These are phyloP conservation scores for Herminia tarsipennalis DNA, from an alignment of 2,888 invertebrate species.

Conservation along the genomic window DNA sequence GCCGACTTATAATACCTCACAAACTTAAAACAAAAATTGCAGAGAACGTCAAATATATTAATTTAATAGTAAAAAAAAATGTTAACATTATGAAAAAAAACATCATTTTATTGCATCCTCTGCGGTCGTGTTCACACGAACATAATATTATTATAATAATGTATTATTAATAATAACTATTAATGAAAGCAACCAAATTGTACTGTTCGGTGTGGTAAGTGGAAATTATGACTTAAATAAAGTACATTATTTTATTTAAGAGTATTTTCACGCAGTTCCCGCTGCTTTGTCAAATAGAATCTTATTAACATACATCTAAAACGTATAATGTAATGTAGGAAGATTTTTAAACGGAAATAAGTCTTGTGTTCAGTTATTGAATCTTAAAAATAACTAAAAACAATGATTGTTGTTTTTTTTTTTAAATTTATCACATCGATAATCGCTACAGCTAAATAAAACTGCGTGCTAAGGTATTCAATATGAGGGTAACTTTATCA, in stretches of 20 bases:
- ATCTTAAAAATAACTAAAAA: neutral
- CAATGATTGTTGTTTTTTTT: no score
- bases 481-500: no score
- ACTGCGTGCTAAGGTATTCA: no score
- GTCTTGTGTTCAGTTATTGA: conserved; percentile 31
- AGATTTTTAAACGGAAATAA: conserved; percentile 19
- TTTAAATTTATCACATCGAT: no score
- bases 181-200: conserved; percentile 65
- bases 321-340: conserved; percentile 23
- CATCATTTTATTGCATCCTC: conserved; percentile 30
- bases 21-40: conserved; percentile 20
- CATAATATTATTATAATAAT: conserved; percentile 36
- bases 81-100: conserved; percentile 23
- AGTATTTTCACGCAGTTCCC: conserved; percentile 44
- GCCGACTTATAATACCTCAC: conserved; percentile 22
- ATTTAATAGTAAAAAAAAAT: conserved; percentile 31
- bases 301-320: conserved; percentile 33
- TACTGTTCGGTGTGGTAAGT: conserved; percentile 62
- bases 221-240: conserved; percentile 32
- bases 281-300: conserved; percentile 43
- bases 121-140: conserved; percentile 30
- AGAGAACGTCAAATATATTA: conserved; percentile 26
- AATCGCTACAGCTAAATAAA: no score
- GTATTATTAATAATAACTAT: conserved; percentile 37
- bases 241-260: conserved; percentile 33